phyloP scores from a whole-genome alignment of 1,140 invertebrate genomes.

The Wasmannia auropunctata region DNA sequence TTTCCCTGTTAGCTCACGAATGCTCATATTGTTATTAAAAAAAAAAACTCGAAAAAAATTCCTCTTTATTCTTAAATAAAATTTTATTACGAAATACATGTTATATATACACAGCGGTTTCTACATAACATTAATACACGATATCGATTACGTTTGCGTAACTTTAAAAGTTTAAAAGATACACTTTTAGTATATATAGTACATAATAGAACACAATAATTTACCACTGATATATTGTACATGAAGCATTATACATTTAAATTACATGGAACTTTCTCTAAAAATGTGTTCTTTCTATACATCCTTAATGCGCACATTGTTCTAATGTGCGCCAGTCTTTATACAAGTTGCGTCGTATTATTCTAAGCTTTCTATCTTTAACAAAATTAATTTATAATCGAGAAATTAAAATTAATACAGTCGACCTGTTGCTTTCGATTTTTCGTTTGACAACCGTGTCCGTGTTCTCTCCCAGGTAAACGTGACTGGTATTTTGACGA shows the following conservation, averaged over 20 bases:
- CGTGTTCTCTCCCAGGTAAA: too few relatives aligned
- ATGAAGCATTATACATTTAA: not conserved
- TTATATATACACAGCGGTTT: not conserved
- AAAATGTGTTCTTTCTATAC: not conserved
- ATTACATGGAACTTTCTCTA: not conserved
- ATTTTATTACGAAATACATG: slow-evolving; percentile 20
- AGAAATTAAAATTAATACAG: not conserved
- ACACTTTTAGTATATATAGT: not conserved
- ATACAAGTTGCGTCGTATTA: not conserved
- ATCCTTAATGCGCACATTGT: not conserved
- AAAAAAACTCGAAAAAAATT: too few relatives aligned
- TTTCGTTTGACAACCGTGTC: too few relatives aligned
- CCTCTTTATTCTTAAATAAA: slow-evolving; percentile 12
- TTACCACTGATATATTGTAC: not conserved
- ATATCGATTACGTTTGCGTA: not conserved
- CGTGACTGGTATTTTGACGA: too few relatives aligned
- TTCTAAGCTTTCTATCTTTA: not conserved
- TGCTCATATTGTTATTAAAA: not conserved
- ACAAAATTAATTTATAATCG: not conserved
- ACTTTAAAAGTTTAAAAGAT: not conserved
- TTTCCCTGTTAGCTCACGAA: not conserved
- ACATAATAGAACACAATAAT: not conserved
- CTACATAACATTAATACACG: slow-evolving; percentile 8
- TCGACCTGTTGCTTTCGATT: too few relatives aligned
- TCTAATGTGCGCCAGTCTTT: not conserved